These are phyloP conservation scores for Epistrophe grossulariae DNA, from an alignment of 2,888 invertebrate species.

Conservation along the genomic window DNA sequence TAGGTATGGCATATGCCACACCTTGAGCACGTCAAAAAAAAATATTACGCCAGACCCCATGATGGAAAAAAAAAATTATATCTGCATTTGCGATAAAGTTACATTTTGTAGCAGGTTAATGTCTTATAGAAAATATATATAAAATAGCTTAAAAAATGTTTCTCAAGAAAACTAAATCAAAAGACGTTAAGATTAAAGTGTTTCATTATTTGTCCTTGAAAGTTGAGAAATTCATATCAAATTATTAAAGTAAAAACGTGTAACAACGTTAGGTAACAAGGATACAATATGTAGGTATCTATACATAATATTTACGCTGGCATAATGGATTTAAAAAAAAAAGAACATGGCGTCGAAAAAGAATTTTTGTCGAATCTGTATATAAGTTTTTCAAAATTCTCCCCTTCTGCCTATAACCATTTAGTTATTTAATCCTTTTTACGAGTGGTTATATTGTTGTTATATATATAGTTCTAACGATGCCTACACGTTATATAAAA, in stretches of 20 bases:
- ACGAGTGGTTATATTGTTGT: background rate
- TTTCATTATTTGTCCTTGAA: too few species aligned
- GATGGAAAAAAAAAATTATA: background rate
- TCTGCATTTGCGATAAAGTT: background rate
- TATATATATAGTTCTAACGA: slow-evolving; percentile 7
- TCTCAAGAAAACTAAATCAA: too few species aligned
- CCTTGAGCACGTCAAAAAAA: slow-evolving; percentile 57
- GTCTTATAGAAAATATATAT: too few species aligned
- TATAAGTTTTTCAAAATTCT: background rate
- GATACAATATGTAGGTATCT: too few species aligned
- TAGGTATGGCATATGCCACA: slow-evolving; percentile 41
- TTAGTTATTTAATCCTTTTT: background rate
- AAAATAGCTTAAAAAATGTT: too few species aligned
- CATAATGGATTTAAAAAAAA: too few species aligned
- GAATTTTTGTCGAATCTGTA: background rate
- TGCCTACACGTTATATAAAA: background rate
- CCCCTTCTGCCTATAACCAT: background rate
- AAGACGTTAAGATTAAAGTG: too few species aligned
- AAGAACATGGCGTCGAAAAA: background rate
- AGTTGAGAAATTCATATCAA: too few species aligned
- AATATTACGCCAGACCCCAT: background rate
- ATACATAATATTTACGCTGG: too few species aligned
- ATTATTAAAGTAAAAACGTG: too few species aligned
- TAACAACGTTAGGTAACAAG: too few species aligned
- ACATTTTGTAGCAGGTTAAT: too few species aligned